Conservation (phyloP, 1,140 invertebrate species). For the Lucilia sericata region DNA sequence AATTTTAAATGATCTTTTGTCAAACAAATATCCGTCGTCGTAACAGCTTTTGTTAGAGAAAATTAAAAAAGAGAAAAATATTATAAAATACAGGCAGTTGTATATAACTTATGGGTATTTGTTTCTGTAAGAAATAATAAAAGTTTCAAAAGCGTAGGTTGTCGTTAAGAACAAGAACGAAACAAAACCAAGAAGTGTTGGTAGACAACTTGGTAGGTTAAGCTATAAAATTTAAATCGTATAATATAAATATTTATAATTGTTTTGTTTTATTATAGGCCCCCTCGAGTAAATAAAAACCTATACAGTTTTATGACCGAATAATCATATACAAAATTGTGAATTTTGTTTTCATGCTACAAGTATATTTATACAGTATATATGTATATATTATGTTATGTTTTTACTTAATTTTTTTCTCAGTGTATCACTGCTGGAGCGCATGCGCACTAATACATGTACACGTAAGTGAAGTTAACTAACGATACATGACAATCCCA, state of each 20-base stretch:
- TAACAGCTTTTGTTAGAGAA: constrained; percentile 7
- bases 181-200: neutral
- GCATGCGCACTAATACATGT: constrained; percentile 19
- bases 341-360: neutral
- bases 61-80: neutral
- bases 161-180: neutral
- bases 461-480: constrained; percentile 9
- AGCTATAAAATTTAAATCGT: constrained; percentile 1
- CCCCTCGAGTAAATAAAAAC: neutral
- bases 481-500: constrained; percentile 26
- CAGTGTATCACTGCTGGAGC: constrained; percentile 13
- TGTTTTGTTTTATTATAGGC: constrained; percentile 1
- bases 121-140: neutral
- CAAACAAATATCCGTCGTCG: neutral
- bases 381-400: neutral
- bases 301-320: neutral
- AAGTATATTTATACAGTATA: neutral
- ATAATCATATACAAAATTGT: neutral
- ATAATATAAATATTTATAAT: constrained; percentile 12
- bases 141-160: neutral
- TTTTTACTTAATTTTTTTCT: neutral
- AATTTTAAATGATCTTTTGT: constrained; percentile 25
- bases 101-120: too few species aligned
- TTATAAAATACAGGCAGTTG: neutral
- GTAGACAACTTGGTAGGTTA: neutral